These are phyloP conservation scores for Tholera decimalis DNA, from an alignment of 2,888 invertebrate genomes.

Conservation along the genomic window DNA sequence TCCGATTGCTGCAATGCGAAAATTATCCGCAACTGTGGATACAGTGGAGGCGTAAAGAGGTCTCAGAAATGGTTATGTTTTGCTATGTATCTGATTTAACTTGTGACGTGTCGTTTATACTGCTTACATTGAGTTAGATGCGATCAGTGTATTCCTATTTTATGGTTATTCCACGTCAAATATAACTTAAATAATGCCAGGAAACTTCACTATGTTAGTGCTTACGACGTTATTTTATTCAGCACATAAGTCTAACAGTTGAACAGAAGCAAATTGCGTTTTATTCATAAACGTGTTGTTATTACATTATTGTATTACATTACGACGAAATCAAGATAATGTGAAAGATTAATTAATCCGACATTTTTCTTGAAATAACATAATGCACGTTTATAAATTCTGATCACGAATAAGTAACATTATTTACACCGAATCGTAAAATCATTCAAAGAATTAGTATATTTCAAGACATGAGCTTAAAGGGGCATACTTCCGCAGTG, in stretches of 20 bases:
- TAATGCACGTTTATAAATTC: slow-evolving; percentile 47
- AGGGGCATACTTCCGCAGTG: background rate
- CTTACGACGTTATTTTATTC: slow-evolving; percentile 55
- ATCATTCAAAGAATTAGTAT: slow-evolving; percentile 28
- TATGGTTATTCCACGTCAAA: slow-evolving; percentile 76
- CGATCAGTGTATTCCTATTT: slow-evolving; percentile 83
- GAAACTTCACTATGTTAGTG: slow-evolving; percentile 57
- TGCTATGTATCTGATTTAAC: slow-evolving; percentile 88
- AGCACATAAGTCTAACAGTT: slow-evolving; percentile 14
- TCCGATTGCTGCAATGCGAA: slow-evolving; percentile 88
- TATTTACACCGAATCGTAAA: slow-evolving; percentile 33
- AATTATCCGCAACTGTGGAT: slow-evolving; percentile 83
- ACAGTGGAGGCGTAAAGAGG: slow-evolving; percentile 85
- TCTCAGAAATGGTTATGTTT: slow-evolving; percentile 87
- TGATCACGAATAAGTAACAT: slow-evolving; percentile 38
- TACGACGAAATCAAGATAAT: slow-evolving; percentile 37
- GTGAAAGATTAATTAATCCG: slow-evolving; percentile 49
- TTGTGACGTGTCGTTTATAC: slow-evolving; percentile 85
- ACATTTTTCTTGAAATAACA: slow-evolving; percentile 43
- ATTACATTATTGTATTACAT: slow-evolving; percentile 44
- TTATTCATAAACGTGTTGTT: slow-evolving; percentile 47
- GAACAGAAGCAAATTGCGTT: slow-evolving; percentile 43
- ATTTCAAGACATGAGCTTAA: slow-evolving; percentile 10
- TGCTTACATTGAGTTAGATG: slow-evolving; percentile 81
- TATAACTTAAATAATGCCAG: slow-evolving; percentile 68